Base-by-base conservation (phyloP, 2,888 invertebrate genomes). In the Catocala nupta region DNA sequence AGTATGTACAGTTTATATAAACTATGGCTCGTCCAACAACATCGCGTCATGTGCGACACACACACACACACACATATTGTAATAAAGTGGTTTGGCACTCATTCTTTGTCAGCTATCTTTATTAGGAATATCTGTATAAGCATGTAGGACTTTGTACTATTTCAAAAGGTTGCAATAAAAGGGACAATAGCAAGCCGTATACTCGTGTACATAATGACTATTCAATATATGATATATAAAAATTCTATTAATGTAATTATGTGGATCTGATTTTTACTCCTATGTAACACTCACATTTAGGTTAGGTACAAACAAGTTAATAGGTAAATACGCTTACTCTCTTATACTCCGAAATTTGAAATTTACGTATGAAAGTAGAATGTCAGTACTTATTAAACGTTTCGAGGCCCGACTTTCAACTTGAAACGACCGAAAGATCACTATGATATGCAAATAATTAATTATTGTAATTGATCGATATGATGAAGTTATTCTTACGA, bases 51-150 rank as follows among this genome's bases (percentile, higher is more conserved):
- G 65, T 61, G 25, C 25, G 25, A 25, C 25, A 25, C 25, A 7
- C 36, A 57, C 56, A 64, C 55, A 68, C 62, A 62, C 54, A 74
- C 50, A 62, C 57, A 63, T 69, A 71, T 76, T 80, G 71, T 76
- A 74, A 80, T 76, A 81, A 67, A 80, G 85, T 86, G 85, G 85
- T 93, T 92, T 93, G 92, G 92, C 92, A 93, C 93, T 89, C 80
- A 80, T 79, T 77, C 80, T 86, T 84, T 61, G 60, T 56, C 51
- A 36, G 83, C 81, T 74, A 77, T 75, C 68, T 79, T 74, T 77
- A 65, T 50, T 67, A 70, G 65, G 64, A 77, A 76, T 73, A 76
- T 71, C 65, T 77, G 69, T 78, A 63, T 74, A 70, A 67, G 69
- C 75, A 70, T 73, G 61, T 68, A 75, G 58, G 58, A 64, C 58